Percentiles rank a stretch among this genome's conserved stretches.
phyloP scores from a whole-genome alignment of 1,140 invertebrate species.

The Nasonia longicornis region DNA sequence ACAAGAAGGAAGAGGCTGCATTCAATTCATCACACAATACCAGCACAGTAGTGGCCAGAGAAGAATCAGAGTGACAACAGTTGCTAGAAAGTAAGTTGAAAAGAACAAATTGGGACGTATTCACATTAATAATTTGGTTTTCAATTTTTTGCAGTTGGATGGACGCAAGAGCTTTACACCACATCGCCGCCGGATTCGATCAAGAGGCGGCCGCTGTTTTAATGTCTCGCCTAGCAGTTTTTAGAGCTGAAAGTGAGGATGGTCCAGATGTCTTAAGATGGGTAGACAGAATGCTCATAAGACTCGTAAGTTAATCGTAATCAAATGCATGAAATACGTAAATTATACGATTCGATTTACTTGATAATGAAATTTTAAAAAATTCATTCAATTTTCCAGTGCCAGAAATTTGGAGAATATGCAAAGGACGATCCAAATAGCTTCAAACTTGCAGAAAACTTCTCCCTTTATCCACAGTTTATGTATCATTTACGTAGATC shows the following conservation, averaged over 20 bases:
- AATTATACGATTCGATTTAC: neutral
- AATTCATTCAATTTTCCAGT: slow-evolving; percentile 74
- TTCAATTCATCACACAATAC: slow-evolving; percentile 99
- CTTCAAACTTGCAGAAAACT: slow-evolving; percentile 96
- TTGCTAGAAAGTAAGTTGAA: slow-evolving; percentile 88
- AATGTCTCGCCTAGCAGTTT: slow-evolving; percentile 97
- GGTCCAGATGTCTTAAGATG: slow-evolving; percentile 97
- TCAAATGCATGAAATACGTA: neutral
- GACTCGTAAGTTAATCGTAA: slow-evolving; percentile 78
- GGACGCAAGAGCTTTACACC: slow-evolving; percentile 84
- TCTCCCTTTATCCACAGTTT: slow-evolving; percentile 98
- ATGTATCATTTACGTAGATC: slow-evolving; percentile 99
- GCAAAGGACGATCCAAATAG: slow-evolving; percentile 97
- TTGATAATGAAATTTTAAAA: slow-evolving; percentile 5
- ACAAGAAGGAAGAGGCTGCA: slow-evolving; percentile 94
- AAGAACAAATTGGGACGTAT: slow-evolving; percentile 2
- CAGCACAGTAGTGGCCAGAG: slow-evolving; percentile 97
- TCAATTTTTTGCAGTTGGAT: slow-evolving; percentile 76
- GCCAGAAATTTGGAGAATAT: slow-evolving; percentile 99
- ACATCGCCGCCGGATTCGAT: slow-evolving; percentile 94
- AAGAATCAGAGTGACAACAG: slow-evolving; percentile 95
- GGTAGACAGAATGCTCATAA: slow-evolving; percentile 97
- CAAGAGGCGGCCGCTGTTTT: slow-evolving; percentile 97
- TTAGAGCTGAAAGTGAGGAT: slow-evolving; percentile 95
- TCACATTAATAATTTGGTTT: neutral